Conservation (phyloP, 2,888 invertebrate species). For the Acleris cristana region DNA sequence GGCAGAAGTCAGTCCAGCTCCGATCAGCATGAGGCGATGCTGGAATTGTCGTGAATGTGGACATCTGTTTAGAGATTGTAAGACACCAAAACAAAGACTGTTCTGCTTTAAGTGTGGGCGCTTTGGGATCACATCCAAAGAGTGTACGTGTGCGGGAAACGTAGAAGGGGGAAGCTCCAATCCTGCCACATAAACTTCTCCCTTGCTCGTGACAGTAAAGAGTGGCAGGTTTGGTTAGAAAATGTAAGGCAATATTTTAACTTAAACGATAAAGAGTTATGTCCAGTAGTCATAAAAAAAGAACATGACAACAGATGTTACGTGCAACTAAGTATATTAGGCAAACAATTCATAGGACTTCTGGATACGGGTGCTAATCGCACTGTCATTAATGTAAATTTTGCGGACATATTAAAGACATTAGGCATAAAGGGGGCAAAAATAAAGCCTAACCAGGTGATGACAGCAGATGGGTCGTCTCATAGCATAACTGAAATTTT, state of each 20-base stretch:
- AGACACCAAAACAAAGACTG: not conserved
- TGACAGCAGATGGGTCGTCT: slow-evolving; percentile 30
- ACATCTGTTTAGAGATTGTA: slow-evolving; percentile 1
- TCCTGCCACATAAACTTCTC: slow-evolving; percentile 31
- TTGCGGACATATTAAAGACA: slow-evolving; percentile 12
- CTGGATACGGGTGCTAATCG: slow-evolving; percentile 35
- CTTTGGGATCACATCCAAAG: not conserved
- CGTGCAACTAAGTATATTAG: slow-evolving; percentile 23
- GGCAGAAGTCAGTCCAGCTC: not conserved
- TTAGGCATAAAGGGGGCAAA: slow-evolving; percentile 22
- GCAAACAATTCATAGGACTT: slow-evolving; percentile 19
- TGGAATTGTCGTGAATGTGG: slow-evolving; percentile 5
- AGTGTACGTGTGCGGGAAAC: slow-evolving; percentile 14
- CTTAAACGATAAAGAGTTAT: too few species aligned
- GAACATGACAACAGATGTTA: too few species aligned
- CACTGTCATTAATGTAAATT: slow-evolving; percentile 21
- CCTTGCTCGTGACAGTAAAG: slow-evolving; percentile 7
- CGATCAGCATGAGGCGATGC: not conserved
- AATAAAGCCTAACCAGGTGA: slow-evolving; percentile 2
- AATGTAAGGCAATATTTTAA: slow-evolving; percentile 6
- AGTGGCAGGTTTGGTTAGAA: slow-evolving; percentile 34
- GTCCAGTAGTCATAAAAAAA: too few species aligned
- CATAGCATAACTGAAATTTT: slow-evolving; percentile 16
- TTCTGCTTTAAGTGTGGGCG: slow-evolving; percentile 2
- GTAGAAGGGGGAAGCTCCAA: slow-evolving; percentile 1